Conservation (phyloP, 2,888 invertebrate species). For the Neoitamus cyanurus region DNA sequence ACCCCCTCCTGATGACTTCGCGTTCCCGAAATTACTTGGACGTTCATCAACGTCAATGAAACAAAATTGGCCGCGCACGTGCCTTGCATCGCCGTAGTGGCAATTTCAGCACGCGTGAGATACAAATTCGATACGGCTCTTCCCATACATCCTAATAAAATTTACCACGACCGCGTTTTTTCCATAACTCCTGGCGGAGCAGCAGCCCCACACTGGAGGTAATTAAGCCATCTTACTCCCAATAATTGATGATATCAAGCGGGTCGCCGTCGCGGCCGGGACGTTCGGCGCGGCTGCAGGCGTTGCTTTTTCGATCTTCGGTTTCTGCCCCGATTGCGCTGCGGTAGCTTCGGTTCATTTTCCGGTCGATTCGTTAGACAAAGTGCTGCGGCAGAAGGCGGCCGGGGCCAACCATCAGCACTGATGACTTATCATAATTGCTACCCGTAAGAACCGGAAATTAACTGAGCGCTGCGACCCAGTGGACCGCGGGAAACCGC, state of each 20-base stretch:
- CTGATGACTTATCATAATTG: slow-evolving; percentile 32
- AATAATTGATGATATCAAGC: slow-evolving; percentile 15
- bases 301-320: background rate
- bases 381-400: background rate
- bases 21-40: background rate
- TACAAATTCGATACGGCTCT: background rate
- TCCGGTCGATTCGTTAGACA: slow-evolving; percentile 24
- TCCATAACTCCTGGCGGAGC: background rate
- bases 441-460: slow-evolving; percentile 21
- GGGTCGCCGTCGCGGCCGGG: background rate
- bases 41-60: background rate
- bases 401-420: background rate
- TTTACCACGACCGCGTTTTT: background rate
- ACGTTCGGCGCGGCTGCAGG: background rate
- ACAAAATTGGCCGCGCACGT: background rate
- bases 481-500: background rate
- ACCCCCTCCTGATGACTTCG: background rate
- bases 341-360: background rate
- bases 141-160: background rate
- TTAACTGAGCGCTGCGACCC: background rate
- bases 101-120: slow-evolving; percentile 1
- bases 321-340: background rate
- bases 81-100: background rate
- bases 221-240: slow-evolving; percentile 18
- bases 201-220: background rate